Percentiles rank a stretch among this genome's conserved stretches.
These are phyloP conservation scores for Aphelenchoides fujianensis DNA, from an alignment of 1,140 invertebrate genomes.

Conservation along the genomic window DNA sequence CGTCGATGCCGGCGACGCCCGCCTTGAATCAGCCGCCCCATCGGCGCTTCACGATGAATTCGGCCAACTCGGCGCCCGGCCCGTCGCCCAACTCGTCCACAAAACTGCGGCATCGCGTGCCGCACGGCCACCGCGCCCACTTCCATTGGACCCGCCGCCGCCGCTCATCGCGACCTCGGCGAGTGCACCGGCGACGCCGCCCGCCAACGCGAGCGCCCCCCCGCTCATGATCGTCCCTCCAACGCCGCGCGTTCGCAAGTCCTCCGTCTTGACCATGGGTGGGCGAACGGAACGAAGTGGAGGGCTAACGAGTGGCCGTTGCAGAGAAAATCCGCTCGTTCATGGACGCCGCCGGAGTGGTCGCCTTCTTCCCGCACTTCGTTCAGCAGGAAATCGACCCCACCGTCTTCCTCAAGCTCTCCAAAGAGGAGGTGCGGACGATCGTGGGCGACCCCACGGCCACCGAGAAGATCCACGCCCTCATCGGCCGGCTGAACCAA, in stretches of 20 bases:
- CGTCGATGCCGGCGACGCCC: neutral
- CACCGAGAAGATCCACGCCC: neutral
- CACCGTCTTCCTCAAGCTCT: neutral
- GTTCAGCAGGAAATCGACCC: slow-evolving; percentile 13
- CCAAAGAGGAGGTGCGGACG: neutral
- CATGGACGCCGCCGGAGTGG: neutral
- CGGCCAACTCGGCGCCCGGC: neutral
- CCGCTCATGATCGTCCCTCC: neutral
- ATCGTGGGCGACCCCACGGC: neutral
- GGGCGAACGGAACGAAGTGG: neutral
- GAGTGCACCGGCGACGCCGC: slow-evolving; percentile 1
- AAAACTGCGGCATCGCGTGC: neutral
- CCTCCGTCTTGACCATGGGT: neutral
- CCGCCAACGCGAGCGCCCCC: neutral
- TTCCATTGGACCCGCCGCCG: neutral
- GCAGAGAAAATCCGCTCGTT: neutral
- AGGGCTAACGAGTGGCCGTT: neutral
- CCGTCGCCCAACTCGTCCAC: neutral
- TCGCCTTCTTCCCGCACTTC: neutral
- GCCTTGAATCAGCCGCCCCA: neutral
- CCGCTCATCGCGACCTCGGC: neutral
- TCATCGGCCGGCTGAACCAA: neutral
- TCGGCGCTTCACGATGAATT: neutral
- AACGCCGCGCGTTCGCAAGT: slow-evolving; percentile 1
- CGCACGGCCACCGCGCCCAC: neutral